Percentiles rank a stretch among this genome's conserved stretches.
phyloP scores from a whole-genome alignment of 2,113 vertebrate genomes.

The Serranochromis macrocephalus region DNA sequence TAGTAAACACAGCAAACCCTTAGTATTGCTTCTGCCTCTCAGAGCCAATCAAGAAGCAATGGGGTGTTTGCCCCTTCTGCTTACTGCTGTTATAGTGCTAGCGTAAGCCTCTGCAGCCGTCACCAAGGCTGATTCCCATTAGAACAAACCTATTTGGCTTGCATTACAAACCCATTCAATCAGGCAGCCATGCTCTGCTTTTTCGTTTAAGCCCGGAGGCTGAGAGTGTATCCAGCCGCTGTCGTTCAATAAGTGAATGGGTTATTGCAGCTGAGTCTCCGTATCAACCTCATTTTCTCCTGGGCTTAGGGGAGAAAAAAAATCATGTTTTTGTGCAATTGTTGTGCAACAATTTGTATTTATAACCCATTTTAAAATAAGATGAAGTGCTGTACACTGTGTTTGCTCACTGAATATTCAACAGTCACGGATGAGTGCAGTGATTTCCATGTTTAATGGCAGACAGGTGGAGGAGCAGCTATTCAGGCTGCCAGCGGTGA shows the following conservation, averaged over 20 bases:
- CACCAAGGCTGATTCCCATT: conserved; percentile 50
- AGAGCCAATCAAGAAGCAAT: conserved; percentile 28
- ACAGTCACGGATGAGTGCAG: conserved; percentile 13
- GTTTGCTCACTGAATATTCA: conserved; percentile 32
- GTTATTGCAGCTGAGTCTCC: conserved; percentile 42
- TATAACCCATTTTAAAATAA: neutral
- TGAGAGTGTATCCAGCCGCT: conserved; percentile 38
- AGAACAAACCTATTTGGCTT: conserved; percentile 63
- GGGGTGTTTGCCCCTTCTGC: conserved; percentile 26
- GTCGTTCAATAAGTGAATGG: conserved; percentile 35
- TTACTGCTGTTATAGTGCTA: conserved; percentile 17
- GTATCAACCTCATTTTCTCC: conserved; percentile 39
- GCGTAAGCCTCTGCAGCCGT: conserved; percentile 38
- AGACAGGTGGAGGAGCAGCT: conserved; percentile 19
- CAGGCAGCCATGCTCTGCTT: conserved; percentile 36
- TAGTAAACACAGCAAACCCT: conserved; percentile 31
- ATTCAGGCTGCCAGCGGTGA: neutral
- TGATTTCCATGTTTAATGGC: conserved; percentile 38
- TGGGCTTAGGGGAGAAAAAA: neutral
- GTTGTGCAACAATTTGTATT: conserved; percentile 28
- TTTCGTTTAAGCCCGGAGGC: conserved; percentile 39
- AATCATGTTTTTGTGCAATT: conserved; percentile 2
- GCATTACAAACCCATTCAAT: conserved; percentile 63
- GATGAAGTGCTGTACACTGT: neutral
- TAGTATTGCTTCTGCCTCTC: conserved; percentile 11